Evolutionary conservation across 2,113 vertebrate genomes (phyloP).

Genomic region (Lasiurus cinereus): DNA sequence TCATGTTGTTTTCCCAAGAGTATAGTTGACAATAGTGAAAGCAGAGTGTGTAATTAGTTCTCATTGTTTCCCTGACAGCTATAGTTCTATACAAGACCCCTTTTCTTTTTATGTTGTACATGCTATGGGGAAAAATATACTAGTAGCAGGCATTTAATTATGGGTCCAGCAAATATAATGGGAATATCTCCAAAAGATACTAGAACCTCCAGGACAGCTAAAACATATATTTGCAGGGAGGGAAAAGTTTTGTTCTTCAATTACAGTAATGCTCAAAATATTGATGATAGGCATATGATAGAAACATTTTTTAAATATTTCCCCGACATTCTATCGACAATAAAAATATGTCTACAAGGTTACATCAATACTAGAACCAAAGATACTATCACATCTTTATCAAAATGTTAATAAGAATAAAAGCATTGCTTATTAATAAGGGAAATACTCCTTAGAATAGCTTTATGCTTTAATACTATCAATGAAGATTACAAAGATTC

Average conservation of each 20-base stretch:
- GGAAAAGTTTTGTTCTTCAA: constrained; percentile 60
- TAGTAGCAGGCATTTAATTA: constrained; percentile 89
- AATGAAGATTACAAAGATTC: constrained; percentile 17
- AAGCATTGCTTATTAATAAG: constrained; percentile 61
- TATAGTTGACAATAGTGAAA: constrained; percentile 84
- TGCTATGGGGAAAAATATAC: constrained; percentile 87
- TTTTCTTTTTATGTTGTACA: constrained; percentile 87
- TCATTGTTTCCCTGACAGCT: constrained; percentile 89
- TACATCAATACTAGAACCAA: constrained; percentile 50
- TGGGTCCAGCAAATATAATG: constrained; percentile 79
- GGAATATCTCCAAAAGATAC: constrained; percentile 82
- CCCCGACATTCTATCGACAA: neutral
- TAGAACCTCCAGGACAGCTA: constrained; percentile 74
- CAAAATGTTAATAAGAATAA: constrained; percentile 65
- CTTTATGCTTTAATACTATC: constrained; percentile 32
- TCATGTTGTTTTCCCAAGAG: constrained; percentile 81
- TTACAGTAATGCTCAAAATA: constrained; percentile 73
- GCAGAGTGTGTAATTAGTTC: constrained; percentile 88
- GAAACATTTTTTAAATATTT: neutral
- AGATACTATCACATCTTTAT: neutral
- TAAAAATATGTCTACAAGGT: constrained; percentile 9
- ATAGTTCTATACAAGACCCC: constrained; percentile 84
- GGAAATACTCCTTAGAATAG: constrained; percentile 68
- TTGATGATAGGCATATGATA: neutral
- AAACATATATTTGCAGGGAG: constrained; percentile 28